Conservation (phyloP, 2,888 invertebrate genomes). For the Eumacrocentrus americanus region DNA sequence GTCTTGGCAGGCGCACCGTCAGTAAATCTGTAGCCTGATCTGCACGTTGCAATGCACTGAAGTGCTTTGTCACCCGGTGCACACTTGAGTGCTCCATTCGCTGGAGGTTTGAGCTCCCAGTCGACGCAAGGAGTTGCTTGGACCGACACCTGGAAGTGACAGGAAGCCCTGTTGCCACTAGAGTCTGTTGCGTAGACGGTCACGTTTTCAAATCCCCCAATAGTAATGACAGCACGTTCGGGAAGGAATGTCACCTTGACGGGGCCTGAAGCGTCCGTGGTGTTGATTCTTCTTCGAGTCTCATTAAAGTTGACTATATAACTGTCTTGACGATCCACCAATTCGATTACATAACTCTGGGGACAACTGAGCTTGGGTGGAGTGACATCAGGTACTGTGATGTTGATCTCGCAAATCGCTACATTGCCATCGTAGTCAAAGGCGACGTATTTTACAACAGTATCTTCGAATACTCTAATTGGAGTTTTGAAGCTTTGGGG, state of each 20-base stretch:
- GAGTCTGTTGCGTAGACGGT: slow-evolving; percentile 88
- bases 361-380: slow-evolving; percentile 90
- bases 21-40: slow-evolving; percentile 86
- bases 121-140: slow-evolving; percentile 94
- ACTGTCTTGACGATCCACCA: slow-evolving; percentile 87
- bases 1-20: slow-evolving; percentile 88
- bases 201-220: slow-evolving; percentile 89
- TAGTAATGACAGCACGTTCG: slow-evolving; percentile 82
- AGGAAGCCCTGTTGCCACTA: slow-evolving; percentile 85
- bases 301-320: slow-evolving; percentile 92
- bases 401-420: slow-evolving; percentile 95
- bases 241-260: slow-evolving; percentile 78
- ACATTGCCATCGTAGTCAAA: slow-evolving; percentile 98
- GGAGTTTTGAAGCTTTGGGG: slow-evolving; percentile 91
- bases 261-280: slow-evolving; percentile 87
- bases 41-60: slow-evolving; percentile 89
- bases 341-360: slow-evolving; percentile 91
- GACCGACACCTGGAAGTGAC: slow-evolving; percentile 92
- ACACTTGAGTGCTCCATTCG: slow-evolving; percentile 87
- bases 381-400: slow-evolving; percentile 90
- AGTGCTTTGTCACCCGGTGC: slow-evolving; percentile 81
- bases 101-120: slow-evolving; percentile 90
- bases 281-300: slow-evolving; percentile 81
- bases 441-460: slow-evolving; percentile 92
- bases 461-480: slow-evolving; percentile 85